Evolutionary conservation across 2,797 vertebrate species (phyloP), one percentile per base, ranked within the genome.

Genomic region (Octomys mimax): DNA sequence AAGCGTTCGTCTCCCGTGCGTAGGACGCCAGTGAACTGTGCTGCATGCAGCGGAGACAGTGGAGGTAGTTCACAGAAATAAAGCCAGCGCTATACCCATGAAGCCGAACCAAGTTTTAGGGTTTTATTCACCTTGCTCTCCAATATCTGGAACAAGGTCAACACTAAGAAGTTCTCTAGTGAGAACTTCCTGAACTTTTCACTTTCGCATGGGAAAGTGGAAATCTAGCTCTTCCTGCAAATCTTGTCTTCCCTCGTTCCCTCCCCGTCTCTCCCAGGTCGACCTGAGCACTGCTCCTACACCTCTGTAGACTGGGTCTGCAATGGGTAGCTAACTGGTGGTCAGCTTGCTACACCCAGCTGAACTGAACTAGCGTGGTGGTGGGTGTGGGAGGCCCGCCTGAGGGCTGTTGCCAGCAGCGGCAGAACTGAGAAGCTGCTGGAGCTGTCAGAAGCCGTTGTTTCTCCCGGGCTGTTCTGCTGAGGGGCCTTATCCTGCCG

Each of bases 201-300:
- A 70, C 61, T 18, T 22, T n/a, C n/a, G 39, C n/a, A 5, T 10
- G 8, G 70, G 42, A 75, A 91, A 59, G 36, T 52, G 4, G 49
- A 42, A 10, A 54, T 26, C 36, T 57, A 42, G 31, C 52, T 19
- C 62, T 73, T 22, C 24, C 24, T 87, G 14, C 26, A 73, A 22
- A 24, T 16, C 70, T 24, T 39, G 36, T 39, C 59, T 42, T 75
- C 21, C 3, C 10, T 81, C 26, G 1, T 3, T 22, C 46, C 31
- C 18, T 0, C 18, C 22, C 59, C 52, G 12, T 5, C n/a, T 0
- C n/a, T 0, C 49, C 9, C 10, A 26, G 52, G 9, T 7, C 64
- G 33, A 33, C 26, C 46, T 2, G 46, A 21, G 61, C 10, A 21
- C 18, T 36, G 54, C 2, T 70, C 59, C 57, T 16, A 26, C 19